phyloP scores from a whole-genome alignment of 2,888 invertebrate species.

The Drosophila fulvimacula region DNA sequence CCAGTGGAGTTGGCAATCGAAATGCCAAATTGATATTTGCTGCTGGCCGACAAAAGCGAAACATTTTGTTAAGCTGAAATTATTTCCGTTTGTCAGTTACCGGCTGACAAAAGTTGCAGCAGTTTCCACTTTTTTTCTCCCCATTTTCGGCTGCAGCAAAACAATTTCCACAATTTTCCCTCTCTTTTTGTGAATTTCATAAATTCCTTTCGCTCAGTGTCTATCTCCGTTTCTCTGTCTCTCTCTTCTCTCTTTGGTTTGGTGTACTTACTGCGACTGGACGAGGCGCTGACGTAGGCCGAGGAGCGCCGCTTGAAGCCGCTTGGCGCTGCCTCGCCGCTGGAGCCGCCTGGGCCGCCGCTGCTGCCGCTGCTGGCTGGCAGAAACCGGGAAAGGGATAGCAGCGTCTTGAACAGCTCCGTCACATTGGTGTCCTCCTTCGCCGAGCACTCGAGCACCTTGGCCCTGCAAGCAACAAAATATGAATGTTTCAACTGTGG shows the following conservation, averaged over 20 bases:
- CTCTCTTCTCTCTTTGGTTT: background rate
- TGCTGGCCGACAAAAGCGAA: slow-evolving; percentile 27
- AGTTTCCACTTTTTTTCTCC: slow-evolving; percentile 8
- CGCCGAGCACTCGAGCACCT: slow-evolving; percentile 91
- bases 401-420: slow-evolving; percentile 92
- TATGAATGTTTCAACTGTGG: slow-evolving; percentile 36
- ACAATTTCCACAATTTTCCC: slow-evolving; percentile 10
- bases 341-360: slow-evolving; percentile 84
- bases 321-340: slow-evolving; percentile 86
- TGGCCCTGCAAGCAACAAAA: slow-evolving; percentile 86
- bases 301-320: slow-evolving; percentile 90
- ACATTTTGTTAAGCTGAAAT: slow-evolving; percentile 28
- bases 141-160: slow-evolving; percentile 7
- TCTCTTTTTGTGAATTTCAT: background rate
- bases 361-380: slow-evolving; percentile 86
- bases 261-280: slow-evolving; percentile 85
- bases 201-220: slow-evolving; percentile 12
- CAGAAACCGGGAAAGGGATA: slow-evolving; percentile 90
- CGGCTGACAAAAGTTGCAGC: slow-evolving; percentile 36
- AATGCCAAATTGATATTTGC: slow-evolving; percentile 63
- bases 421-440: slow-evolving; percentile 92
- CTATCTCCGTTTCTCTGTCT: background rate
- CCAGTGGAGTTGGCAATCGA: slow-evolving; percentile 40
- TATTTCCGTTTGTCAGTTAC: slow-evolving; percentile 56
- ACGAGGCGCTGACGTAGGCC: slow-evolving; percentile 88